A percentile compares a stretch with the other conserved stretches of the same genome.
Evolutionary conservation across 1,140 invertebrate genomes (phyloP).

Genomic region (Ceratoteleas bidentatus): DNA sequence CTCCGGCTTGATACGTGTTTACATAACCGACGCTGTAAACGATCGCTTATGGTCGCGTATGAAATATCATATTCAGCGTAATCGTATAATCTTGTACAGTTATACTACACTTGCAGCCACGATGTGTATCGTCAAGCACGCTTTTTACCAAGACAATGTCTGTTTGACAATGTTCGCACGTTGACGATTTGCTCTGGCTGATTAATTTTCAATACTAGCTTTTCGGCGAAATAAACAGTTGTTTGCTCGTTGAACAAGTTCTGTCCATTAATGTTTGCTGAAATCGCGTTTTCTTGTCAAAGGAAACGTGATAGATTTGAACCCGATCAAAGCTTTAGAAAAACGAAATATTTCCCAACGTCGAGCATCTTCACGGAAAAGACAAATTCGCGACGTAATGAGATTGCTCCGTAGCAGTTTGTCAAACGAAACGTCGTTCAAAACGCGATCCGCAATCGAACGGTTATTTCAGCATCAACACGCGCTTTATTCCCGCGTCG

Average conservation of each 20-base stretch:
- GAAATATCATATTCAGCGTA: constrained; percentile 48
- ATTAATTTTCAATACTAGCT: no score
- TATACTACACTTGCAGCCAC: no score
- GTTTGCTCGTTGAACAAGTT: no score
- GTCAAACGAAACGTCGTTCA: background rate
- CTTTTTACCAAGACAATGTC: no score
- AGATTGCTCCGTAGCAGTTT: background rate
- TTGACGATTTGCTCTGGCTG: no score
- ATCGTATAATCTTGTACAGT: constrained; percentile 40
- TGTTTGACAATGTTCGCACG: no score
- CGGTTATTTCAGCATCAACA: background rate
- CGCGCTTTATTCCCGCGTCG: background rate
- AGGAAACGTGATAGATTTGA: no score
- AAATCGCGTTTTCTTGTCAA: no score
- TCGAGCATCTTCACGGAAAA: no score
- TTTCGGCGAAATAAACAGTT: no score
- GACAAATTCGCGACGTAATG: background rate
- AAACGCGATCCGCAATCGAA: background rate
- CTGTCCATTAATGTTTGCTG: no score
- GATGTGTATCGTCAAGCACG: no score
- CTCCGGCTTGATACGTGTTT: constrained; percentile 39
- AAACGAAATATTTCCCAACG: background rate
- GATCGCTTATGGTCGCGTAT: constrained; percentile 36
- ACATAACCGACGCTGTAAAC: constrained; percentile 44
- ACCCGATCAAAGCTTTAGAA: background rate